A percentile compares a stretch with the other conserved stretches of the same genome.
Evolutionary conservation across 2,888 invertebrate species (phyloP).

Genomic region (Pristionchus exspectatus): DNA sequence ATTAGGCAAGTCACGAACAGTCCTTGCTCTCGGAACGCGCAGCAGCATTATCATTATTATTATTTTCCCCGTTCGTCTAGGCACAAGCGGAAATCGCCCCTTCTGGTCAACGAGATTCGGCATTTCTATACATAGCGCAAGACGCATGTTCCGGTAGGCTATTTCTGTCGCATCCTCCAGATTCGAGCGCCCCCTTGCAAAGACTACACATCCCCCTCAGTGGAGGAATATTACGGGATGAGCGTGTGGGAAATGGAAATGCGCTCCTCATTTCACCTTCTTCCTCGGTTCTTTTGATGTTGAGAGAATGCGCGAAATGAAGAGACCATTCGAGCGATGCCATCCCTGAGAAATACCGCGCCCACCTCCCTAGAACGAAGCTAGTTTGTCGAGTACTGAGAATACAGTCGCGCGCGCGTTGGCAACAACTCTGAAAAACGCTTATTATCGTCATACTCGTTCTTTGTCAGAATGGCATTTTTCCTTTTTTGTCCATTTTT

Average conservation of each 20-base stretch:
- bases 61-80: not conserved
- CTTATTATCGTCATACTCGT: not conserved
- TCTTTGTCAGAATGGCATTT: not conserved
- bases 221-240: not conserved
- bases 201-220: not conserved
- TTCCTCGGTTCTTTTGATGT: too few species aligned
- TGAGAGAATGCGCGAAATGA: too few species aligned
- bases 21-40: not conserved
- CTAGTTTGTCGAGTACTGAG: not conserved
- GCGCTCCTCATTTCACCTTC: too few species aligned
- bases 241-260: not conserved
- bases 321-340: too few species aligned
- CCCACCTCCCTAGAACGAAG: not conserved
- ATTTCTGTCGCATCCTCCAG: not conserved
- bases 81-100: not conserved
- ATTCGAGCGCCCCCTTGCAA: not conserved
- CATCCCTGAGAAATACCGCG: not conserved
- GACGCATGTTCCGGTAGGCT: not conserved
- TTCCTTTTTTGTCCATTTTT: not conserved
- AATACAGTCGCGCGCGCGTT: not conserved
- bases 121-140: not conserved
- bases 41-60: not conserved
- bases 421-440: not conserved
- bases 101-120: not conserved
- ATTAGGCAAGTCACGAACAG: not conserved